These are phyloP conservation scores for Chloromyia formosa DNA, from an alignment of 2,888 invertebrate species.

Conservation along the genomic window DNA sequence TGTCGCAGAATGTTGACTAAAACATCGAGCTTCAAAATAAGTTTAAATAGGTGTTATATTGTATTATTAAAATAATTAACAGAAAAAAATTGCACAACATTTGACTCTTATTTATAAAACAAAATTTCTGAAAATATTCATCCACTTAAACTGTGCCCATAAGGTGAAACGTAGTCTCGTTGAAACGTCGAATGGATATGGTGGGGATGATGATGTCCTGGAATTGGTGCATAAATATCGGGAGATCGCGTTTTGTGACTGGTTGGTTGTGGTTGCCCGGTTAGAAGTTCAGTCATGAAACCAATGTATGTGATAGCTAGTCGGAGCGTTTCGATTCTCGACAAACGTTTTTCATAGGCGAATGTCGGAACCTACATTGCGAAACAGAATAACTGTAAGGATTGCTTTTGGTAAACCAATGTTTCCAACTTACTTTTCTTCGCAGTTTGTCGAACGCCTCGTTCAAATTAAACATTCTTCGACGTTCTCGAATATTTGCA, in stretches of 20 bases:
- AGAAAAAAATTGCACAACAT: constrained; percentile 16
- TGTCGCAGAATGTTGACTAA: too few relatives aligned
- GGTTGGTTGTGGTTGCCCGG: constrained; percentile 68
- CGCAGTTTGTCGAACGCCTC: constrained; percentile 94
- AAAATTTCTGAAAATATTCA: constrained; percentile 1
- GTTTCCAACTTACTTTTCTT: constrained; percentile 71
- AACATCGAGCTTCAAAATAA: too few relatives aligned
- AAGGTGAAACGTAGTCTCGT: constrained; percentile 62
- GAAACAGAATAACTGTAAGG: background rate
- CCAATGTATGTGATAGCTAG: constrained; percentile 96
- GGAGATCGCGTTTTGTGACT: constrained; percentile 58
- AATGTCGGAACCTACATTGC: constrained; percentile 89
- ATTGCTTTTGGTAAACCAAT: background rate
- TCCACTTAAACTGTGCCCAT: constrained; percentile 60
- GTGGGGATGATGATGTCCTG: constrained; percentile 63
- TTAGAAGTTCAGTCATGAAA: constrained; percentile 92
- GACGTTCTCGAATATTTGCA: constrained; percentile 90
- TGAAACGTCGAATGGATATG: constrained; percentile 62
- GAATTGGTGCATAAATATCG: constrained; percentile 59
- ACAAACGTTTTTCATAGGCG: constrained; percentile 94
- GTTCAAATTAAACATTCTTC: constrained; percentile 95
- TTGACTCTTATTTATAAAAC: background rate
- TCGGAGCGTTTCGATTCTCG: constrained; percentile 92
- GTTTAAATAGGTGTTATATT: background rate
- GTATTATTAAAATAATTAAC: constrained; percentile 12